Base-by-base conservation (phyloP, 2,888 invertebrate species). In the Andrena fulva region DNA sequence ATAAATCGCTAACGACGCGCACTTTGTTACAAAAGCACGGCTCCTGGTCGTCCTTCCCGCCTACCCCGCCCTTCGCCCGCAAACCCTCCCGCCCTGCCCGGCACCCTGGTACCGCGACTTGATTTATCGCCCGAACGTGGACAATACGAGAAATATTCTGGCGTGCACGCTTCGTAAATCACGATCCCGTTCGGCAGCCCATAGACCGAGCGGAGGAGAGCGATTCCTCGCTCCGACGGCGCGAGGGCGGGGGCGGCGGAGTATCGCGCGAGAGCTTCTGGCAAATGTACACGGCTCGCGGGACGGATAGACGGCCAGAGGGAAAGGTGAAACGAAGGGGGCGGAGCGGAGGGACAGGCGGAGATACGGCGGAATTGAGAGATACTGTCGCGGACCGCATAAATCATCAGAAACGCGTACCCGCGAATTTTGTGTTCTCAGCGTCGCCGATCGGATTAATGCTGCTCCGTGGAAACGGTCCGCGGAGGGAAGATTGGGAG, bases 61-160 rank as follows among this genome's bases (percentile, higher is more conserved):
- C 59, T 73, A 72, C 62, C 56, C 71, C 63, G 64, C 72, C 79
- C 77, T 27, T 72, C 48, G 31, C 70, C 69, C 56, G 62, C 68
- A 0, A 20, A 48, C 70, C 63, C 64, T 77, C 77, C 27, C 5
- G n/a, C 69, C n/a, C 27, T 5, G 35, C 27, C 63, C 76, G 62
- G 72, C 79, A 42, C 42, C 42, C 42, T 16, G 84, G 78, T 76
- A 77, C 87, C 84, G 75, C 80, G 81, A 85, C 89, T 91, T 92
- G 92, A 92, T 92, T 92, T 92, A 92, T 92, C 87, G 90, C 73
- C 68, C 86, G 87, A 87, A 90, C 91, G 90, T 92, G 92, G 91
- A 92, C 92, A 92, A 92, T 92, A 90, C 91, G 91, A 92, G 91
- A 92, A 92, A 92, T 92, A 92, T 92, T 92, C 90, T 91, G 90